Evolutionary conservation across 2,888 invertebrate species (phyloP).

Genomic region (Philopedon plagiatum): DNA sequence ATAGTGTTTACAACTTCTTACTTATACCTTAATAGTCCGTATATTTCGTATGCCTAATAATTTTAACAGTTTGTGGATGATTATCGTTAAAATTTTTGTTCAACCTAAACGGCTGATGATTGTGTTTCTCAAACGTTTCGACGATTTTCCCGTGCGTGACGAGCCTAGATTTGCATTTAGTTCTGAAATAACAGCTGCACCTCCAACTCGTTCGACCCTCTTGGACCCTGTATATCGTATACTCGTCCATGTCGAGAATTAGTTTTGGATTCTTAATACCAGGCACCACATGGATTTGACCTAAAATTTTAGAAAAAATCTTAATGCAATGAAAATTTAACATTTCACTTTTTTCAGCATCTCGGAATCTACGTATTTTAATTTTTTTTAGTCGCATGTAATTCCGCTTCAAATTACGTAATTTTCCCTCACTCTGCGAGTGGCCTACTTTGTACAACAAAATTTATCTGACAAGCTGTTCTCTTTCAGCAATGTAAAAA

Average conservation of each 20-base stretch:
- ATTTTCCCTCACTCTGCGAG: too few relatives aligned
- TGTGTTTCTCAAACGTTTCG: slow-evolving; percentile 52
- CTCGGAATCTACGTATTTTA: too few relatives aligned
- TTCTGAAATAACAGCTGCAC: slow-evolving; percentile 55
- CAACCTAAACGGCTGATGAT: slow-evolving; percentile 45
- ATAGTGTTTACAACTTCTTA: too few relatives aligned
- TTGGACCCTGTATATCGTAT: slow-evolving; percentile 49
- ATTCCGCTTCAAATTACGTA: too few relatives aligned
- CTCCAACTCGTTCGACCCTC: slow-evolving; percentile 54
- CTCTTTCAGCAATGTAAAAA: too few relatives aligned
- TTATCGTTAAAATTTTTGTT: slow-evolving; percentile 6
- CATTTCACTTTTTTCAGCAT: too few relatives aligned
- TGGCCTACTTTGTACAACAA: too few relatives aligned
- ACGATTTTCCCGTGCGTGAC: slow-evolving; percentile 52
- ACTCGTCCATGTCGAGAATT: slow-evolving; percentile 56
- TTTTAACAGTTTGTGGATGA: slow-evolving; percentile 20
- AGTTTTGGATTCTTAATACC: slow-evolving; percentile 54
- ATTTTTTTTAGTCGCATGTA: too few relatives aligned
- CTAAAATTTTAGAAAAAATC: slow-evolving; percentile 48
- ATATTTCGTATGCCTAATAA: slow-evolving; percentile 19
- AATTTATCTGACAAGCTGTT: too few relatives aligned
- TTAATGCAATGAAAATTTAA: too few relatives aligned
- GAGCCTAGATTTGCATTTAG: slow-evolving; percentile 53
- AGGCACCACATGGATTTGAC: slow-evolving; percentile 46
- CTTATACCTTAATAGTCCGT: too few relatives aligned